Evolutionary conservation across 1,140 invertebrate genomes (phyloP).

Genomic region (Drosophila kepulauana): DNA sequence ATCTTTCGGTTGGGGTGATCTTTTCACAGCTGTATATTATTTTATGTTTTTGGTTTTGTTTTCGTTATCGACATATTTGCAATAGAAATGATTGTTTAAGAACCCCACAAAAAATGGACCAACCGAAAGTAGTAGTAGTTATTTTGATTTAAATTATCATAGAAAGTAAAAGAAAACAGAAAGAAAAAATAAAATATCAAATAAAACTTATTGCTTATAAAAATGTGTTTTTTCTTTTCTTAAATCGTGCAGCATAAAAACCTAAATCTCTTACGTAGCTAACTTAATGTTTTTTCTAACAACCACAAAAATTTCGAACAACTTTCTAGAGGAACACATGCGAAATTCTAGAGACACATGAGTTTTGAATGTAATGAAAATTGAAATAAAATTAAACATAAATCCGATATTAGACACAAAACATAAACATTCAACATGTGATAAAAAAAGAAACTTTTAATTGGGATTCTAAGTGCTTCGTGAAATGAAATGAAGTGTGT

Average conservation of each 20-base stretch:
- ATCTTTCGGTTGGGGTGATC: constrained; percentile 90
- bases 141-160: constrained; percentile 31
- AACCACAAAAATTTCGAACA: constrained; percentile 15
- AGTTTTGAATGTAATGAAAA: constrained; percentile 31
- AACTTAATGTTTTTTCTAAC: constrained; percentile 20
- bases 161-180: constrained; percentile 60
- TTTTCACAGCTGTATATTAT: constrained; percentile 77
- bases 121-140: constrained; percentile 40
- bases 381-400: constrained; percentile 3
- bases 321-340: constrained; percentile 46
- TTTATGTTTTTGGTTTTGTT: constrained; percentile 35
- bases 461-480: constrained; percentile 35
- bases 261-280: constrained; percentile 5
- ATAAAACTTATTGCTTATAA: constrained; percentile 28
- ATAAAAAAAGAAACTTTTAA: constrained; percentile 49
- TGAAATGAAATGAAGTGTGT: constrained; percentile 49
- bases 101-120: constrained; percentile 34
- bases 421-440: constrained; percentile 65
- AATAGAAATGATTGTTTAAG: constrained; percentile 47
- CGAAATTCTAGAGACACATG: constrained; percentile 47
- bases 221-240: not conserved
- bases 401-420: constrained; percentile 60
- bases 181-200: constrained; percentile 69
- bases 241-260: constrained; percentile 29
- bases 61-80: constrained; percentile 49